These are phyloP conservation scores for Calameuta filiformis DNA, from an alignment of 2,888 invertebrate species.

Conservation along the genomic window DNA sequence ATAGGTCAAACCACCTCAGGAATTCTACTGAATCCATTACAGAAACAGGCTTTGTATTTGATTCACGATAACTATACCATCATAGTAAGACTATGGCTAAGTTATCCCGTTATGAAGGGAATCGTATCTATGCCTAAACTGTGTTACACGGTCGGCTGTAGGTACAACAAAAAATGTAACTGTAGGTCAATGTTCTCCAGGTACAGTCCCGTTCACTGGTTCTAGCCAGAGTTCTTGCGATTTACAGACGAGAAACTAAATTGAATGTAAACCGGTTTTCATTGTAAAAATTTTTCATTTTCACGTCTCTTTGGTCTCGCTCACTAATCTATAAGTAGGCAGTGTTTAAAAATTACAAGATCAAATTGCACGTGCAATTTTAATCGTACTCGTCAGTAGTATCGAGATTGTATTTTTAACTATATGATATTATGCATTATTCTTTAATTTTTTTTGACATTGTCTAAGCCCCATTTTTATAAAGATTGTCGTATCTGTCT, in stretches of 20 bases:
- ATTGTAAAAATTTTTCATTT: neutral
- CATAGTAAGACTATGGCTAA: neutral
- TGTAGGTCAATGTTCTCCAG: slow-evolving; percentile 36
- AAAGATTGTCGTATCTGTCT: neutral
- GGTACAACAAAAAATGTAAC: slow-evolving; percentile 29
- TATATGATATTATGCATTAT: neutral
- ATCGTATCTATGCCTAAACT: neutral
- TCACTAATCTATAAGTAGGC: neutral
- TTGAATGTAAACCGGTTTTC: neutral
- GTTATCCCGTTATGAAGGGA: slow-evolving; percentile 3
- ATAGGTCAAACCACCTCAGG: neutral
- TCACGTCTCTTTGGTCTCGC: neutral
- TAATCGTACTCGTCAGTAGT: neutral
- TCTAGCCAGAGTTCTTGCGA: neutral
- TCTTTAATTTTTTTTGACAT: neutral
- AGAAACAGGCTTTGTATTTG: neutral
- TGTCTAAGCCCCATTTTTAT: neutral
- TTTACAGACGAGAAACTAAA: neutral
- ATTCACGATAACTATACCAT: neutral
- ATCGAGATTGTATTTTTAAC: neutral
- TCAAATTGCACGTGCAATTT: neutral
- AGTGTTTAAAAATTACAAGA: neutral
- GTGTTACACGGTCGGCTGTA: slow-evolving; percentile 11
- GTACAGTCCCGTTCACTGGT: slow-evolving; percentile 19
- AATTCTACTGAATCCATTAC: neutral